Evolutionary conservation across 1,140 invertebrate species (phyloP), one percentile per base, ranked within the genome.

Genomic region (Monomorium pharaonis): DNA sequence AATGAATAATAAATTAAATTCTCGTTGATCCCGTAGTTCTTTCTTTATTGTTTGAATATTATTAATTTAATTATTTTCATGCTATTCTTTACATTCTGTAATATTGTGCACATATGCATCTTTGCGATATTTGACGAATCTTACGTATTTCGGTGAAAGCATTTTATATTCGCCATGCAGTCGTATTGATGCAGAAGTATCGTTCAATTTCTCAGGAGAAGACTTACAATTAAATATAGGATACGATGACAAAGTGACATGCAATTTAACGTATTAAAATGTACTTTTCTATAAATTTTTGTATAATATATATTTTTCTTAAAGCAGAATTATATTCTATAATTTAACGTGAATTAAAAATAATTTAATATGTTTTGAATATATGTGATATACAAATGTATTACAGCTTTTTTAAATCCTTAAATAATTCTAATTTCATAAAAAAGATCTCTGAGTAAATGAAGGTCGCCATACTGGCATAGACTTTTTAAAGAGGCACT

Each of bases 141-240:
- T 58, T 51, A 12, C 21, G 47, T 7, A 58, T 63, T 86, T 83
- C n/a, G 58, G 85, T 84, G 78, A 84, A 84, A 84, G 67, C 44
- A 58, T 56, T 27, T 86, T 47, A 63, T 12, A 18, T n/a, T 63
- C 47, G 60, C 16, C 14, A 74, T 54, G 24, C 47, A 44, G 6
- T 49, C 37, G 9, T 42, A 84, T 77, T 7, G 33, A 44, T 21
- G 47, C 14, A n/a, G 12, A 81, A 44, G 42, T 84, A 30, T 30
- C 77, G 42, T 44, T 69, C 42, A 12, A 24, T 77, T 84, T 77
- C 24, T 77, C 56, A 33, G 21, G 72, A 16, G 9, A 58, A 30
- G 44, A 37, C 9, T 37, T n/a, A 24, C n/a, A 47, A 54, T 54
- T 63, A 51, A 44, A 18, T 63, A 14, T 44, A 56, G 18, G 5